phyloP scores from a whole-genome alignment of 1,140 invertebrate species.

The Saccostrea echinata region DNA sequence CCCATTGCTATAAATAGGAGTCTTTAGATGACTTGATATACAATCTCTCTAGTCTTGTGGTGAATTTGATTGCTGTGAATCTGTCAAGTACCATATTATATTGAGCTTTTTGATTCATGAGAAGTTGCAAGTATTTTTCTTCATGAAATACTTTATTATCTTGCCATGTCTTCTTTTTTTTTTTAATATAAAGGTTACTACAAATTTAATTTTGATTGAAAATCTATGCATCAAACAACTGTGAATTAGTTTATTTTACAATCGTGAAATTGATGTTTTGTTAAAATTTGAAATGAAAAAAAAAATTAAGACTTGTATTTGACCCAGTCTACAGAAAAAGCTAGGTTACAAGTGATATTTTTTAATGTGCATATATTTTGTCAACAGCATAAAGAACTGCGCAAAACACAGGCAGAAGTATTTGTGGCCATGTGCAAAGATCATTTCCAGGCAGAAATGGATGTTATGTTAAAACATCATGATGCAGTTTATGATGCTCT shows the following conservation, averaged over 20 bases:
- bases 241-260: too few relatives aligned
- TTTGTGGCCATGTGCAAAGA: conserved; percentile 86
- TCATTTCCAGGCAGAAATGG: conserved; percentile 88
- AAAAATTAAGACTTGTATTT: neutral
- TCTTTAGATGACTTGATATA: neutral
- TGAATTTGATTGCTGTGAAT: conserved; percentile 28
- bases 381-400: conserved; percentile 78
- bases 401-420: conserved; percentile 85
- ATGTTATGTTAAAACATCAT: conserved; percentile 91
- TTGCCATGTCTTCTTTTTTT: too few relatives aligned
- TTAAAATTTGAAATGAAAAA: too few relatives aligned
- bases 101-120: neutral
- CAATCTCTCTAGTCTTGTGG: neutral
- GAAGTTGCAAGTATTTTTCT: neutral
- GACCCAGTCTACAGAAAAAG: neutral
- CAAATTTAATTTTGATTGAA: too few relatives aligned
- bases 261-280: neutral
- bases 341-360: neutral
- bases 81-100: conserved; percentile 9
- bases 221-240: too few relatives aligned
- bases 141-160: neutral
- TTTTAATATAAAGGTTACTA: too few relatives aligned
- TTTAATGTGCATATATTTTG: neutral
- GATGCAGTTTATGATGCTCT: conserved; percentile 85
- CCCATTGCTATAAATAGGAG: neutral